These are phyloP conservation scores for Copidosoma aretas DNA, from an alignment of 2,888 invertebrate genomes.

Conservation along the genomic window DNA sequence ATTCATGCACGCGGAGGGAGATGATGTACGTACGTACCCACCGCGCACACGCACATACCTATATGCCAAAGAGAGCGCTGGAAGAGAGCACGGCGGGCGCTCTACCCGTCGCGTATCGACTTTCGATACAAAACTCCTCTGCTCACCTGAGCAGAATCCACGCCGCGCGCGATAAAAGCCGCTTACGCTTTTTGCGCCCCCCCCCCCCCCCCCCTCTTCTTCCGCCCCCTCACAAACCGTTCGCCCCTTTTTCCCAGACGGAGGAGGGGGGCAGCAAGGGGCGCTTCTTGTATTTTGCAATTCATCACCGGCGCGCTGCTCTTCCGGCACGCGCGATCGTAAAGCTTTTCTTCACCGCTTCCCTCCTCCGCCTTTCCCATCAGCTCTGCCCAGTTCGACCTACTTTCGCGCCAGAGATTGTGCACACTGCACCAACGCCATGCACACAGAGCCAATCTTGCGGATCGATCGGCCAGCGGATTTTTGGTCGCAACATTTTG, in stretches of 20 bases:
- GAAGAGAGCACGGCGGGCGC: neutral
- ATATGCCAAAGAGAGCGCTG: neutral
- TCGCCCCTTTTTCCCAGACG: neutral
- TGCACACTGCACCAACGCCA: neutral
- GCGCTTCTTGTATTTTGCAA: conserved; percentile 15
- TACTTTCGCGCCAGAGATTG: conserved; percentile 15
- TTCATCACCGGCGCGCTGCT: conserved; percentile 12
- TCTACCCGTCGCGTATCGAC: conserved; percentile 11
- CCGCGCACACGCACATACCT: neutral
- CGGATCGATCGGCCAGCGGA: no score
- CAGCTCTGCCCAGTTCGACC: neutral
- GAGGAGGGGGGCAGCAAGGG: no score
- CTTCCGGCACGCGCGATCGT: conserved; percentile 10
- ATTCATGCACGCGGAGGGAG: conserved; percentile 9
- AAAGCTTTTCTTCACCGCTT: conserved; percentile 19
- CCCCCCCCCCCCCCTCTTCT: neutral
- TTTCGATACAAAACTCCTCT: conserved; percentile 25
- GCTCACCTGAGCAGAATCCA: neutral
- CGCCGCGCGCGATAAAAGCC: conserved; percentile 15
- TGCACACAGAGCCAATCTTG: neutral
- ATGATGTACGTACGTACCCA: no score
- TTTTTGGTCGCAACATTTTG: no score
- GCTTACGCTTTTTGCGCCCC: conserved; percentile 17
- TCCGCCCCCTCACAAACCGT: neutral
- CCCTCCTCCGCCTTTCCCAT: no score